Evolutionary conservation across 1,140 invertebrate genomes (phyloP), one percentile per base, ranked within the genome.

Genomic region (Tetranychus urticae): DNA sequence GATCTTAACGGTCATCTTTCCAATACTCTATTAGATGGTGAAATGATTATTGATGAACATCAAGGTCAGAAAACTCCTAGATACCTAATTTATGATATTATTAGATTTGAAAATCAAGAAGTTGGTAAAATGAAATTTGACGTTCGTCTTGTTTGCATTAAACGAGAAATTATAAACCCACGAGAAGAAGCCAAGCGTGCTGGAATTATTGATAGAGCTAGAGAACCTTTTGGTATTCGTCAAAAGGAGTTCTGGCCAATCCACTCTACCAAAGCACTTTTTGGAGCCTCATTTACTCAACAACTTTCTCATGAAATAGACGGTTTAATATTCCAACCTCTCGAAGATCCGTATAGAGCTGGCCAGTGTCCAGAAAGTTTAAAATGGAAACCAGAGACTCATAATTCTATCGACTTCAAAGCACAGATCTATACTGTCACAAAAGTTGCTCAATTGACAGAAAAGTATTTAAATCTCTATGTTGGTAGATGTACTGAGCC

Each of bases 321-420:
- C 72, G 96, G 96, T 54, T 76, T 98, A 0, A 92, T 99, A 67
- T 99, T 97, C 71, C 94, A 99, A 71, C 96, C 96, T 1, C 78
- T 82, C 0, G 77, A 80, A 64, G 83, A 88, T 67, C 54, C 55
- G 1, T 66, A 66, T 37, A 68, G 76, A n/a, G 68, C 82, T 42
- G 94, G 94, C 1, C 74, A 78, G 12, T 92, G 85, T 70, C 70
- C 76, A n/a, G 78, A 82, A 52, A 85, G 96, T 0, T 72, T 99
- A 2, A 99, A 99, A 73, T 99, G 96, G 96, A 99, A 99, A 74
- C 94, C 94, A 0, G 76, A 81, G 4, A 78, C 82, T 45, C 77
- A 89, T 68, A 97, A 97, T 74, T 94, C 92, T 2, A 82, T 99
- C 1, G 96, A 99, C 74, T 99, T 99, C 72, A 81, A 78, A 68